phyloP scores from a whole-genome alignment of 2,797 vertebrate species.

The Natrix natrix region DNA sequence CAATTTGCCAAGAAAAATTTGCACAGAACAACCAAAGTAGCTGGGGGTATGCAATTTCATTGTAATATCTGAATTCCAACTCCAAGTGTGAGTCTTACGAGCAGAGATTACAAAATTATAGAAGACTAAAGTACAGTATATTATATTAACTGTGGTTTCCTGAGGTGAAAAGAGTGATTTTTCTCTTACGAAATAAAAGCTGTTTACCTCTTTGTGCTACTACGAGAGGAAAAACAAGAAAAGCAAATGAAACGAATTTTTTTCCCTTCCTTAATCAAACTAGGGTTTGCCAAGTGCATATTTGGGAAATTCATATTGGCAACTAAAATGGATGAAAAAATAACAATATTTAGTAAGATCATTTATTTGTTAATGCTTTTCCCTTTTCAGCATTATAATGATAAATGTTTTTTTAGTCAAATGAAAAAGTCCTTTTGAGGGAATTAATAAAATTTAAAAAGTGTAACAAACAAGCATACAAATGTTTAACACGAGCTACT shows the following conservation, averaged over 20 bases:
- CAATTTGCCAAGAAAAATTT: not conserved
- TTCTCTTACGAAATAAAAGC: not conserved
- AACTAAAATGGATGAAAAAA: not conserved
- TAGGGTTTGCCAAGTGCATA: not conserved
- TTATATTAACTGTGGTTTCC: not conserved
- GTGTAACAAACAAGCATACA: not conserved
- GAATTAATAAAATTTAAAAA: not conserved
- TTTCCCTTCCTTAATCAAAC: not conserved
- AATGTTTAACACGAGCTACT: not conserved
- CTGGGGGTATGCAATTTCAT: not conserved
- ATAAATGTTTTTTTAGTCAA: not conserved
- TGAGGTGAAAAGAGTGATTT: not conserved
- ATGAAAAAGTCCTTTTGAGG: not conserved
- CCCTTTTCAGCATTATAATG: constrained; percentile 1
- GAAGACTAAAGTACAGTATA: not conserved
- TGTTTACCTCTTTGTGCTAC: not conserved
- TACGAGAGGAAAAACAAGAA: not conserved
- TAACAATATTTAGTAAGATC: not conserved
- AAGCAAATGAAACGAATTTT: not conserved
- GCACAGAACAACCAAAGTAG: not conserved
- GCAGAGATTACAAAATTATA: not conserved
- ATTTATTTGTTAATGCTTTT: constrained; percentile 14
- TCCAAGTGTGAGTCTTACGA: not conserved
- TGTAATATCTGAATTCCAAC: not conserved
- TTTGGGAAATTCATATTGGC: not conserved